These are phyloP conservation scores for Dasypogon diadema DNA, from an alignment of 2,888 invertebrate species.

Conservation along the genomic window DNA sequence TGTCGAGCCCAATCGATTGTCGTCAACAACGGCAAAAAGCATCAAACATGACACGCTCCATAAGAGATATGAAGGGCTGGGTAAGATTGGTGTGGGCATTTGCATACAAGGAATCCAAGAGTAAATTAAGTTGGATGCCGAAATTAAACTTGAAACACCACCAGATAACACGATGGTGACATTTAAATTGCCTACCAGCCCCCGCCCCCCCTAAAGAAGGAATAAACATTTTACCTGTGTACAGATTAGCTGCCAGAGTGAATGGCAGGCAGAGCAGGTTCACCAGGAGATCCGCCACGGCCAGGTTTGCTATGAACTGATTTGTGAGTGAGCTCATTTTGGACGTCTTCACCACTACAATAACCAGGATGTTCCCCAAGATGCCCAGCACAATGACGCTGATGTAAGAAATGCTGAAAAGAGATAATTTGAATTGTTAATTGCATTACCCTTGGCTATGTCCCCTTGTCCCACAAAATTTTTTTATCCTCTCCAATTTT, in stretches of 20 bases:
- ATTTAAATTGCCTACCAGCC: conserved; percentile 14
- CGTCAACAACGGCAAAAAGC: conserved; percentile 19
- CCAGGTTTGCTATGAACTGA: conserved; percentile 72
- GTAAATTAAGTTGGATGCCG: conserved; percentile 25
- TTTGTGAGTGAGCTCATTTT: conserved; percentile 71
- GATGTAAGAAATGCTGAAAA: conserved; percentile 67
- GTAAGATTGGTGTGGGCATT: not conserved
- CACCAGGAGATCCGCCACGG: conserved; percentile 72
- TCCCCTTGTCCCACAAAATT: not conserved
- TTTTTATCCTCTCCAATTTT: not conserved
- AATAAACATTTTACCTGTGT: conserved; percentile 68
- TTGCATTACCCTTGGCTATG: not conserved
- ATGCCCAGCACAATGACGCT: conserved; percentile 68
- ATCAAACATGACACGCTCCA: conserved; percentile 12
- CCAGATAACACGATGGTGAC: conserved; percentile 6
- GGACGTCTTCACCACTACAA: conserved; percentile 64
- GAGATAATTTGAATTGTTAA: conserved; percentile 44
- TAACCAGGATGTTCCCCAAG: conserved; percentile 67
- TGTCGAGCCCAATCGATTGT: conserved; percentile 4
- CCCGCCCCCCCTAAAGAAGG: too few relatives aligned
- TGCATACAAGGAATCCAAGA: conserved; percentile 26
- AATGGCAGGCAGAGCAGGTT: conserved; percentile 73
- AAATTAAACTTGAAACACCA: conserved; percentile 20
- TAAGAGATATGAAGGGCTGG: conserved; percentile 3
- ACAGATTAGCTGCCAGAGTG: conserved; percentile 71